Evolutionary conservation across 2,888 invertebrate genomes (phyloP), one percentile per base, ranked within the genome.

Genomic region (Maniola hyperantus): DNA sequence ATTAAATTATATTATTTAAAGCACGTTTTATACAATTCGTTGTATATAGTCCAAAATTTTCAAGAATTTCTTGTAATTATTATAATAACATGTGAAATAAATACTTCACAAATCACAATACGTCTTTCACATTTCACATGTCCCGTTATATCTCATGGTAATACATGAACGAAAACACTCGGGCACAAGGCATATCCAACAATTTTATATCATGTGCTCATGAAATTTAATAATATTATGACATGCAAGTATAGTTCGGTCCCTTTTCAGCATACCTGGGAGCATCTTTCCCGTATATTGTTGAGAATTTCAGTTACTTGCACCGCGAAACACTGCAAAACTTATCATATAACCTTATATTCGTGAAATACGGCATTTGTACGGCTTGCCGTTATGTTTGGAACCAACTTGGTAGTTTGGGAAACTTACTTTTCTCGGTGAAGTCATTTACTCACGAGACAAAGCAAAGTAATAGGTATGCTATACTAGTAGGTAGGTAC

Each of bases 401-500:
- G 46, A 15, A 18, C 53, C 42, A 62, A 62, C 42, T 33, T 59
- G 15, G 15, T 20, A 62, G 42, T 53, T 42, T 44, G 53, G n/a
- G 53, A 20, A 62, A 62, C 53, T 53, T 53, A 53, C 62, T 51
- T 51, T 51, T 39, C 61, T 46, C 39, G 26, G 51, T 53, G 53
- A 51, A 62, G 62, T 53, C 20, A 54, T 62, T 62, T 62, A 15
- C 44, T 42, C 62, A 44, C 33, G 62, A 62, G 53, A 62, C 53
- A 53, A 62, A 15, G 53, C 62, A 61, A 61, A 51, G 39, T 61
- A 61, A 61, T 61, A 48, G 48, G 48, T 8, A 39, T 61, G 61
- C 61, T 36, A 51, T n/a, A n/a, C n/a, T n/a, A n/a, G n/a, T n/a
- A n/a, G n/a, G 48, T 18, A 39, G n/a, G n/a, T 61, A 39, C 61